Evolutionary conservation across 2,113 vertebrate species (phyloP).

Genomic region (Cyanoliseus patagonus): DNA sequence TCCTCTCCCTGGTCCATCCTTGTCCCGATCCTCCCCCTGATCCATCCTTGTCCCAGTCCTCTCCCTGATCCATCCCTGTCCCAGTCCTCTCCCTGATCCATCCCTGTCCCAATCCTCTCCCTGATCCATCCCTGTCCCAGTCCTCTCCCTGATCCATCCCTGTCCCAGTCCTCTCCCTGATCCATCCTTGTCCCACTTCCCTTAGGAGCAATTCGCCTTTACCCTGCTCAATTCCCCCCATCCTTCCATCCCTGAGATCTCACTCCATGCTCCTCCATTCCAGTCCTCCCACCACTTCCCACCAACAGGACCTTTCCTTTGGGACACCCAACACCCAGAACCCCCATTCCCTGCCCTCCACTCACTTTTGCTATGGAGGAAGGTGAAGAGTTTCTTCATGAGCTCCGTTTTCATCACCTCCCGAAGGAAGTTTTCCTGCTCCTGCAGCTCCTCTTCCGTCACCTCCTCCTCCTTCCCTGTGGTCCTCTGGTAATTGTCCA

Average conservation of each 20-base stretch:
- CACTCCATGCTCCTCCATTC: background rate
- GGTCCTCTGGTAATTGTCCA: slow-evolving; percentile 88
- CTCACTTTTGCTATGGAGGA: slow-evolving; percentile 85
- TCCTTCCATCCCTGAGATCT: background rate
- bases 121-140: rapidly evolving
- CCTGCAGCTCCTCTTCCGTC: slow-evolving; percentile 77
- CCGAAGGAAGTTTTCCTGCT: slow-evolving; percentile 85
- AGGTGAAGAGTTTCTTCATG: slow-evolving; percentile 83
- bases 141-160: background rate
- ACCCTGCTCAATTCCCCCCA: rapidly evolving
- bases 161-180: background rate
- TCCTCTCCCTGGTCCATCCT: no score
- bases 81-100: no score
- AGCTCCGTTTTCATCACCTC: slow-evolving; percentile 85
- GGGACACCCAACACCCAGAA: rapidly evolving
- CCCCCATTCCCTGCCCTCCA: background rate
- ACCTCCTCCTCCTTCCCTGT: slow-evolving; percentile 83
- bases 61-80: no score
- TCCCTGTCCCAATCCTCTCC: no score
- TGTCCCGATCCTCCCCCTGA: no score
- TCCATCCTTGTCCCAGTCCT: no score
- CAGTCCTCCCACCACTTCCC: background rate
- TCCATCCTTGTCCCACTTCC: background rate
- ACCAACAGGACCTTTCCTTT: rapidly evolving
- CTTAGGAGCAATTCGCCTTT: background rate